Evolutionary conservation across 1,140 invertebrate species (phyloP), one percentile per base, ranked within the genome.

Genomic region (Leptonema lineaticorne): DNA sequence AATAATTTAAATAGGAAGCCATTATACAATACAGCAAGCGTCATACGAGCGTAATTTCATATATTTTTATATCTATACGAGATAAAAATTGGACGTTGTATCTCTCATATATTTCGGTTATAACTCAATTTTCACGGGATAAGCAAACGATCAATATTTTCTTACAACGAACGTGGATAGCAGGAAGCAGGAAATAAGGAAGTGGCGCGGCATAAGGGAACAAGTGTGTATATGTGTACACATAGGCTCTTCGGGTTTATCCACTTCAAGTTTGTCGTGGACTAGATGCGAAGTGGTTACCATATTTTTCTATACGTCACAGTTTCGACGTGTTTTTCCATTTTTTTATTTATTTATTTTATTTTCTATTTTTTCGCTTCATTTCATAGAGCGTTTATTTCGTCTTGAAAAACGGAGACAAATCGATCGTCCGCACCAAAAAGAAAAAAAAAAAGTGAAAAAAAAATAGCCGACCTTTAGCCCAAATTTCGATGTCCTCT

Each of bases 91-190:
- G n/a, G n/a, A n/a, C n/a, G n/a, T n/a, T n/a, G n/a, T n/a, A n/a
- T n/a, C n/a, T n/a, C n/a, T n/a, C n/a, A n/a, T n/a, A 53, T 22
- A 18, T 53, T 53, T 53, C 8, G 27, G 50, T 53, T 53, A 53
- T 53, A 53, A 9, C 37, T 41, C 37, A 41, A 53, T 53, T 53
- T 53, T 11, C 3, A 11, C 22, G 50, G 28, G 30, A 59, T 59
- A 59, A 59, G 57, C 30, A 37, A 59, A 59, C 57, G 57, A 59
- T 59, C 57, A 59, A 59, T 59, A 59, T 59, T 59, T 59, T 53
- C 50, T 22, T 22, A 53, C 50, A 11, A n/a, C n/a, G n/a, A n/a
- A n/a, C 16, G 37, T 14, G 37, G 37, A 14, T 41, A 41, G 37
- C 11, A 16, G 11, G 30, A 33, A 16, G 37, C 1, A 16, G 37